phyloP scores from a whole-genome alignment of 2,113 vertebrate genomes.

The Hyla sarda region DNA sequence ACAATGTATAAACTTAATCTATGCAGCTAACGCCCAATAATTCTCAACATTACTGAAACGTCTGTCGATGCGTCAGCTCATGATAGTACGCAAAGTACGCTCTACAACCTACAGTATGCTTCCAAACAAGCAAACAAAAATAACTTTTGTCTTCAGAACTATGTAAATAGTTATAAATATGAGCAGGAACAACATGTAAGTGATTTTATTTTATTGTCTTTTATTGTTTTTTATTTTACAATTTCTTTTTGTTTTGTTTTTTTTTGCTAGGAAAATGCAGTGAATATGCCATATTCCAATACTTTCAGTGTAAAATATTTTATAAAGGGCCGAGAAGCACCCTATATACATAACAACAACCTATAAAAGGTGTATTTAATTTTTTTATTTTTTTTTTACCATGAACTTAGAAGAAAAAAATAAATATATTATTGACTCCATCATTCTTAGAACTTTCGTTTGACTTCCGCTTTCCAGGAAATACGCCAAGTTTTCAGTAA shows the following conservation, averaged over 20 bases:
- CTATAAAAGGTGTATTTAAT: constrained; percentile 28
- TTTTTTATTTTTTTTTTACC: constrained; percentile 23
- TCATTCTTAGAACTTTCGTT: constrained; percentile 21
- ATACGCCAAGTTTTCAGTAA: constrained; percentile 27
- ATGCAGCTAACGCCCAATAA: not conserved
- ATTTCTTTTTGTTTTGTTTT: too few relatives aligned
- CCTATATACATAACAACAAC: constrained; percentile 23
- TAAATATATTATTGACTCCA: not conserved
- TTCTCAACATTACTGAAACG: not conserved
- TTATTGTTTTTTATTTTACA: constrained; percentile 13
- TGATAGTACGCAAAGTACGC: not conserved
- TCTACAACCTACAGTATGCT: constrained; percentile 18
- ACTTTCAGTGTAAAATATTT: constrained; percentile 10
- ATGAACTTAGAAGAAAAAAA: not conserved
- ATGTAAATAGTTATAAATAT: constrained; percentile 55
- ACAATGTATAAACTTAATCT: not conserved
- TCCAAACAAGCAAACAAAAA: not conserved
- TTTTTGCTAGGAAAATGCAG: constrained; percentile 30
- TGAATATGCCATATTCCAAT: constrained; percentile 28
- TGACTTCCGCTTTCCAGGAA: constrained; percentile 45
- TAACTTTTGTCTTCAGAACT: constrained; percentile 3
- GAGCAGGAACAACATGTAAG: constrained; percentile 43
- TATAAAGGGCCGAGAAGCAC: constrained; percentile 11
- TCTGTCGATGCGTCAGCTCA: not conserved
- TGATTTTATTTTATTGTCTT: constrained; percentile 46